A percentile compares a stretch with the other conserved stretches of the same genome.
Conservation (phyloP, 2,113 vertebrate genomes). For the Thalassarche chlororhynchos region DNA sequence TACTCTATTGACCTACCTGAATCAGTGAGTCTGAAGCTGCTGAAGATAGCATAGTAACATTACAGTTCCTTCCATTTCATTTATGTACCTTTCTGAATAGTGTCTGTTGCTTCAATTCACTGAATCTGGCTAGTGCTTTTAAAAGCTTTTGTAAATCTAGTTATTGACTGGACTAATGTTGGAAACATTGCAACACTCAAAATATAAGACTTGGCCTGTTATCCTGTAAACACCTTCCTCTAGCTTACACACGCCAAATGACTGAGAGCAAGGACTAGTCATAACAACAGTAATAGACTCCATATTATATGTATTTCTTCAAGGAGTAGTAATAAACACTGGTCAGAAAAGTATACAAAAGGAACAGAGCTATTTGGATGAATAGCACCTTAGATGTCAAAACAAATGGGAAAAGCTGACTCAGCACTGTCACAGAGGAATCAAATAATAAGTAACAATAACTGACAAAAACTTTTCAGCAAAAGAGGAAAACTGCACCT, state of each 20-base stretch:
- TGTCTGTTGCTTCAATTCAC: background rate
- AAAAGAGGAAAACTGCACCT: background rate
- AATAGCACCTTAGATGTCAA: background rate
- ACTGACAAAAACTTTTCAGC: background rate
- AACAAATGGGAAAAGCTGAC: background rate
- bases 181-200: background rate
- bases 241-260: background rate
- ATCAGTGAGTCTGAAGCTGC: background rate
- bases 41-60: background rate
- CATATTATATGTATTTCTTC: background rate
- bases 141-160: background rate
- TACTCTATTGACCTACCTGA: background rate
- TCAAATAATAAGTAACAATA: background rate
- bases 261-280: background rate
- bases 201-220: background rate
- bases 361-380: background rate
- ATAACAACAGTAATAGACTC: background rate
- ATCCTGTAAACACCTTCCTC: background rate
- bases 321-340: background rate
- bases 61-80: background rate
- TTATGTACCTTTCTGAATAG: background rate
- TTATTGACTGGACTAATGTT: background rate
- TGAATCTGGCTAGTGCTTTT: background rate
- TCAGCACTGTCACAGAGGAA: background rate
- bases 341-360: background rate